Evolutionary conservation across 2,797 vertebrate genomes (phyloP), one percentile per base, ranked within the genome.

Genomic region (Acropternis orthonyx): DNA sequence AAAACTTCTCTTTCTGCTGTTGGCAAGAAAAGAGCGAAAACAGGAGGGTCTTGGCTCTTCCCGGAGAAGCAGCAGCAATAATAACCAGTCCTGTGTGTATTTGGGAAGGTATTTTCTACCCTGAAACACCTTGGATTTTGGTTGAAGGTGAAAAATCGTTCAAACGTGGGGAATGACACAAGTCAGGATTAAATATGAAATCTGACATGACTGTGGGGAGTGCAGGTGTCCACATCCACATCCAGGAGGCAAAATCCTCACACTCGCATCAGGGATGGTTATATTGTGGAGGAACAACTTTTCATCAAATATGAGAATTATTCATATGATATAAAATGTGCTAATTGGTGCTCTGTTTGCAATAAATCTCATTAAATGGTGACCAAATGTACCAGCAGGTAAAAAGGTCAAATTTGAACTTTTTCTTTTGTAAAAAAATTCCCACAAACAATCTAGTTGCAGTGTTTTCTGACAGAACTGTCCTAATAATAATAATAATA

Each of bases 101-200:
- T 78, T 17, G 5, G 6, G 2, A 15, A 51, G 41, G 3, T 9
- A 5, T 46, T 87, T 89, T 37, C 22, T 27, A 7, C 3, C 23
- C 44, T 3, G n/a, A 26, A 36, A 44, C 3, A 10, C 5, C 4
- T 3, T 7, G 43, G 1, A 18, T 79, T 80, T 65, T 26, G 26
- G n/a, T 67, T 69, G 27, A 63, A 54, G 26, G 12, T 6, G 73
- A 55, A 88, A 62, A 77, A 19, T 14, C 8, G 26, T 19, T 65
- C 4, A 0, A 2, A 2, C 10, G 7, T 41, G n/a, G 39, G 0
- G 14, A 59, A 19, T 1, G 18, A 46, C 39, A 26, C 1, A 10
- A 56, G 13, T 3, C 10, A 7, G 59, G 67, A 66, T 6, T 7
- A 51, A 59, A 84, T 55, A 2, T 5, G 37, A 59, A 93, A 55